phyloP scores from a whole-genome alignment of 2,888 invertebrate genomes.

The Blera fallax region DNA sequence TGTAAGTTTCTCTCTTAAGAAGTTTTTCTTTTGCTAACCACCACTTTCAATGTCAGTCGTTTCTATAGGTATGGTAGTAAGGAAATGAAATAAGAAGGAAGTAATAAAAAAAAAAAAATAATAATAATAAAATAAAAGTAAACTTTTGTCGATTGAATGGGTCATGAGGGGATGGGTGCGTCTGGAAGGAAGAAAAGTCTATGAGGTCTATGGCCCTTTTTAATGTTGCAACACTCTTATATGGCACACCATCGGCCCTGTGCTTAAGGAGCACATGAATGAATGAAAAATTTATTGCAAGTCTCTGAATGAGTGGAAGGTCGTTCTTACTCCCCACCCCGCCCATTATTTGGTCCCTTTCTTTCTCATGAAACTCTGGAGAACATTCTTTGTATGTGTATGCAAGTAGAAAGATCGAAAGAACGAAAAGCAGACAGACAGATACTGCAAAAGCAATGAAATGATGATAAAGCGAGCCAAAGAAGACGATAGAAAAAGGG shows the following conservation, averaged over 20 bases:
- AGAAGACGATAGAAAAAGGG: slow-evolving; percentile 24
- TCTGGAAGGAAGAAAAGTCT: slow-evolving; percentile 5
- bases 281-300: slow-evolving; percentile 71
- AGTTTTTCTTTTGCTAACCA: slow-evolving; percentile 50
- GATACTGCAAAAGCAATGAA: slow-evolving; percentile 65
- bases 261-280: slow-evolving; percentile 61
- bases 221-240: slow-evolving; percentile 64
- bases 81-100: slow-evolving; percentile 54
- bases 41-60: slow-evolving; percentile 51
- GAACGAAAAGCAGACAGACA: slow-evolving; percentile 39
- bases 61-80: slow-evolving; percentile 18
- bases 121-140: slow-evolving; percentile 60
- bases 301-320: slow-evolving; percentile 58
- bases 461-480: slow-evolving; percentile 47
- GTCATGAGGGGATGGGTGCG: neutral
- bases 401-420: slow-evolving; percentile 50
- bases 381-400: slow-evolving; percentile 46
- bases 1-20: slow-evolving; percentile 68
- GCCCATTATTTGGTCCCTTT: neutral
- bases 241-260: slow-evolving; percentile 33
- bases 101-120: slow-evolving; percentile 30
- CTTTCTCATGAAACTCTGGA: slow-evolving; percentile 29
- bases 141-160: slow-evolving; percentile 50
- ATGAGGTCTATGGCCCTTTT: slow-evolving; percentile 63
- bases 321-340: slow-evolving; percentile 36